Conservation (phyloP, 2,888 invertebrate genomes). For the Eulithis prunata region DNA sequence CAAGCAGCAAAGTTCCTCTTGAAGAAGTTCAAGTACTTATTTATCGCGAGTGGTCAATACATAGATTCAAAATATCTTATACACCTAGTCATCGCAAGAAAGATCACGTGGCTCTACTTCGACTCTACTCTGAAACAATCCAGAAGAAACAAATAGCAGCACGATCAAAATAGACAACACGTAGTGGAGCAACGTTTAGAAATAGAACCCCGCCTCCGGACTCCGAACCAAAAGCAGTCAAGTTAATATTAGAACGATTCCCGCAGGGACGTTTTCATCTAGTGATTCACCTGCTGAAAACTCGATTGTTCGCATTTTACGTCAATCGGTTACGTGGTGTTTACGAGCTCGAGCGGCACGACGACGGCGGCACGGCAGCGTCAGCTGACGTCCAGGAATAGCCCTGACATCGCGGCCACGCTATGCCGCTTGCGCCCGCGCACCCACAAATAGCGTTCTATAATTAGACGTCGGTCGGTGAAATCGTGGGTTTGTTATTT, state of each 20-base stretch:
- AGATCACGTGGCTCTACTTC: slow-evolving; percentile 47
- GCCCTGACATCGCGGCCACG: slow-evolving; percentile 83
- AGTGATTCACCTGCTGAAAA: slow-evolving; percentile 83
- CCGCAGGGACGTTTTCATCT: slow-evolving; percentile 79
- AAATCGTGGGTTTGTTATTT: slow-evolving; percentile 85
- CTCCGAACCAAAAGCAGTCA: slow-evolving; percentile 82
- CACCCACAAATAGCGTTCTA: slow-evolving; percentile 82
- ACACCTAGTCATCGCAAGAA: slow-evolving; percentile 3
- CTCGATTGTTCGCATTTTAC: slow-evolving; percentile 83
- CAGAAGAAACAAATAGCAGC: slow-evolving; percentile 64
- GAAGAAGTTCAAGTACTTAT: slow-evolving; percentile 10
- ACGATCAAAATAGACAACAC: slow-evolving; percentile 73
- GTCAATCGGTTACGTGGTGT: slow-evolving; percentile 83
- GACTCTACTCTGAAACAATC: slow-evolving; percentile 46
- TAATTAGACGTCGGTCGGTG: slow-evolving; percentile 81
- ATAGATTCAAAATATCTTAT: slow-evolving; percentile 3
- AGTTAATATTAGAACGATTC: slow-evolving; percentile 79
- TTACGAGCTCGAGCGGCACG: slow-evolving; percentile 67
- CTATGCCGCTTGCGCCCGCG: slow-evolving; percentile 82
- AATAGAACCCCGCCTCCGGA: slow-evolving; percentile 82
- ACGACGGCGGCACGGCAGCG: slow-evolving; percentile 66
- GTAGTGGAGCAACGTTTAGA: slow-evolving; percentile 73
- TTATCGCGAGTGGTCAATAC: slow-evolving; percentile 9
- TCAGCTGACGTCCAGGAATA: slow-evolving; percentile 84
- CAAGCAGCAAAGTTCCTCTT: slow-evolving; percentile 18